Conservation (phyloP, 2,113 vertebrate genomes). For the Atractosteus spatula region DNA sequence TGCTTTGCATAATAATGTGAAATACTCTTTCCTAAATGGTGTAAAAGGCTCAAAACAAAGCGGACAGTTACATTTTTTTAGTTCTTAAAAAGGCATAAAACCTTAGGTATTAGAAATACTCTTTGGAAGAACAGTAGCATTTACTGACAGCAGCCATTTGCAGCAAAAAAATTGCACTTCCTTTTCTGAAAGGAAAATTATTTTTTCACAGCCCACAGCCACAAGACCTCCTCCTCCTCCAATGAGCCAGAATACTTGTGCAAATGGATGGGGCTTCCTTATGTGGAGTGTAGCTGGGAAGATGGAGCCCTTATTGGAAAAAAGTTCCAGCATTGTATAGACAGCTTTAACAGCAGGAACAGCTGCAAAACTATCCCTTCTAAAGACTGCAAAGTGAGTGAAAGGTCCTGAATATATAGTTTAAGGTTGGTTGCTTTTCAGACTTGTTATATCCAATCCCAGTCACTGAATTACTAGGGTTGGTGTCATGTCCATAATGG, state of each 20-base stretch:
- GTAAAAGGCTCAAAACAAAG: no score
- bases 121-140: no score
- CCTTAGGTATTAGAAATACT: no score
- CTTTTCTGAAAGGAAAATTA: not conserved
- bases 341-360: slow-evolving; percentile 83
- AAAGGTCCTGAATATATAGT: not conserved
- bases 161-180: no score
- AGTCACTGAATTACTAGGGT: no score
- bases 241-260: slow-evolving; percentile 92
- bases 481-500: no score
- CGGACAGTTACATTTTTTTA: no score
- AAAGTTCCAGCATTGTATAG: slow-evolving; percentile 87
- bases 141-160: no score
- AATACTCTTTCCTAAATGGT: no score
- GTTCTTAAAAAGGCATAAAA: no score
- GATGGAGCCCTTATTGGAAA: slow-evolving; percentile 87
- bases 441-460: no score
- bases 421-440: not conserved
- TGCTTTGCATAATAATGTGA: no score
- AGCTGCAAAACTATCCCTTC: slow-evolving; percentile 87
- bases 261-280: slow-evolving; percentile 98
- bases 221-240: slow-evolving; percentile 72
- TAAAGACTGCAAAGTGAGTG: slow-evolving; percentile 89
- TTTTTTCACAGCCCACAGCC: slow-evolving; percentile 74
- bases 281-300: slow-evolving; percentile 96